phyloP scores from a whole-genome alignment of 2,113 vertebrate species.

The Pavo muticus region DNA sequence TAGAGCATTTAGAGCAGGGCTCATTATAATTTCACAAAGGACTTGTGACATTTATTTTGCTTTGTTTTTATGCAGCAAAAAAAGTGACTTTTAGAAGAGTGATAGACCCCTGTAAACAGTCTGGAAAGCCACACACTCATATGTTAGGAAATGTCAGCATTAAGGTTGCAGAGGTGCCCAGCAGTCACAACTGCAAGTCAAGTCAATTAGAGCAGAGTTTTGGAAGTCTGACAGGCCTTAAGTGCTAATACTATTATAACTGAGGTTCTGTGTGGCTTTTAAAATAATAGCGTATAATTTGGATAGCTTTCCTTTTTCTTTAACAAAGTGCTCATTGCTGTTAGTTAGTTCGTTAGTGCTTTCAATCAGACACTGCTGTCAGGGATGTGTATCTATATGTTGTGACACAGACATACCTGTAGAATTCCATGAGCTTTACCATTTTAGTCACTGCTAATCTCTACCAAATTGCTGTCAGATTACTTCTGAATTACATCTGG shows the following conservation, averaged over 20 bases:
- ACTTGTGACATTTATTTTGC: constrained; percentile 46
- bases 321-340: neutral
- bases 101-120: neutral
- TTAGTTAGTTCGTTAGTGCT: neutral
- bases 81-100: neutral
- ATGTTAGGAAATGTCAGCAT: neutral
- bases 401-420: rapidly evolving
- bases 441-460: neutral
- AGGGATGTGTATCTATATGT: neutral
- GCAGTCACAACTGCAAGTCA: neutral
- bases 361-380: neutral
- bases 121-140: neutral
- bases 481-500: neutral
- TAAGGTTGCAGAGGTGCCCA: neutral
- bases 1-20: constrained; percentile 1
- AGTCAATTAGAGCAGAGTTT: neutral
- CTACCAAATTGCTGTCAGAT: neutral
- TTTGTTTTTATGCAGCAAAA: constrained; percentile 23
- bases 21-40: constrained; percentile 34
- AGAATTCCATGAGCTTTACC: neutral
- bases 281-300: neutral
- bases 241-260: neutral
- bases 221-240: neutral
- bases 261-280: neutral
- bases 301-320: neutral